phyloP scores from a whole-genome alignment of 2,888 invertebrate genomes.

The Aphodius sticticus region DNA sequence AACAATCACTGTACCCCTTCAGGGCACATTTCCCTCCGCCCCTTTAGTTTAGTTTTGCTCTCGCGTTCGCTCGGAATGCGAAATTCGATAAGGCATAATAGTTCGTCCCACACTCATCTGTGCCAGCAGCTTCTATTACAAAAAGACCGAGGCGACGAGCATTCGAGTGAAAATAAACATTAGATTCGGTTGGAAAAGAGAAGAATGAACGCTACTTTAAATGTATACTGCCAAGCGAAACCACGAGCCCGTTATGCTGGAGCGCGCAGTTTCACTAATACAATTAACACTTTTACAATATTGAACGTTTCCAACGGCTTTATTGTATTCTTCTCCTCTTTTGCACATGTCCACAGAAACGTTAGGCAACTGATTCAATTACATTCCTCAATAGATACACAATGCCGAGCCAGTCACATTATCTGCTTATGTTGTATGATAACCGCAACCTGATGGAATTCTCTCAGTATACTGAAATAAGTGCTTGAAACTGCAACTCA shows the following conservation, averaged over 20 bases:
- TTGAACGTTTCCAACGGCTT: conserved; percentile 18
- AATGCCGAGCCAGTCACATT: neutral
- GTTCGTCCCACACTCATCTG: conserved; percentile 18
- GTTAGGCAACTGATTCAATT: neutral
- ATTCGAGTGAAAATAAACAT: conserved; percentile 23
- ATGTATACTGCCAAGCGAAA: conserved; percentile 25
- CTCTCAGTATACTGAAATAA: too few relatives aligned
- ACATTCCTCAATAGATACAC: neutral
- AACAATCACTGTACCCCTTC: neutral
- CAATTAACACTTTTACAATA: conserved; percentile 31
- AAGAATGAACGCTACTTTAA: conserved; percentile 29
- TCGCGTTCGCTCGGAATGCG: neutral
- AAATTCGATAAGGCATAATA: conserved; percentile 16
- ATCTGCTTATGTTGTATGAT: neutral
- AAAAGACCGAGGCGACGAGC: conserved; percentile 10
- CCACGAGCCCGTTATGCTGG: conserved; percentile 9
- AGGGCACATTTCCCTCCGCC: neutral
- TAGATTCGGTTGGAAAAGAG: conserved; percentile 24
- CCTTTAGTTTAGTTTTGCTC: neutral
- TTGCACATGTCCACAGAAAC: neutral
- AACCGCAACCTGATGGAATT: too few relatives aligned
- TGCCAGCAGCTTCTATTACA: neutral
- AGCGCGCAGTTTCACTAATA: conserved; percentile 21
- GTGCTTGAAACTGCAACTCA: too few relatives aligned
- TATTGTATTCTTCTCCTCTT: conserved; percentile 13